Evolutionary conservation across 2,888 invertebrate species (phyloP).

Genomic region (Acanthosoma haemorrhoidale): DNA sequence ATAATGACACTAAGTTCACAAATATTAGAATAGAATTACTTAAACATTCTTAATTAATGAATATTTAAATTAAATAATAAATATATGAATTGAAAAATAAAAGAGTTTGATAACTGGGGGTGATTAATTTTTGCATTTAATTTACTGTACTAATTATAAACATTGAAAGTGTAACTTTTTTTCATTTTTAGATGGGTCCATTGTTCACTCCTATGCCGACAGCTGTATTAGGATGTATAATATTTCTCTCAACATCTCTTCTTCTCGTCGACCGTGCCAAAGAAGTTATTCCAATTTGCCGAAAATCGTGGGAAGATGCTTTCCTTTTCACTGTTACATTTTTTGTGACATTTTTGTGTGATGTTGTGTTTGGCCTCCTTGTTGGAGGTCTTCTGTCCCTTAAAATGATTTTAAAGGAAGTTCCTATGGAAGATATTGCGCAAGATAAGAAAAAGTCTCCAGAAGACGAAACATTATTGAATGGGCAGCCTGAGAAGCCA

Average conservation of each 20-base stretch:
- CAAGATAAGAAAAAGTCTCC: background rate
- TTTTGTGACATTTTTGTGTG: slow-evolving; percentile 19
- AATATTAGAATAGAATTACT: no score
- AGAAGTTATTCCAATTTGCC: slow-evolving; percentile 25
- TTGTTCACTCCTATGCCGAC: slow-evolving; percentile 33
- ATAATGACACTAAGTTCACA: no score
- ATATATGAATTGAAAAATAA: no score
- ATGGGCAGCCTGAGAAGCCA: background rate
- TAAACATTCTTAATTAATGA: no score
- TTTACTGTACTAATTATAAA: no score
- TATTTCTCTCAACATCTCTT: slow-evolving; percentile 31
- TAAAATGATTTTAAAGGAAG: slow-evolving; percentile 30
- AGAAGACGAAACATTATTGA: slow-evolving; percentile 9
- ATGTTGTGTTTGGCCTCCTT: slow-evolving; percentile 33
- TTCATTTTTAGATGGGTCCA: slow-evolving; percentile 33
- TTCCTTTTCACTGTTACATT: slow-evolving; percentile 32
- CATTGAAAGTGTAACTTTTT: no score
- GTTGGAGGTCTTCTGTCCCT: slow-evolving; percentile 32
- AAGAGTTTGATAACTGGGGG: no score
- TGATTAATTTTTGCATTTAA: no score
- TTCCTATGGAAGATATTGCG: slow-evolving; percentile 22
- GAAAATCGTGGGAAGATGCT: slow-evolving; percentile 27
- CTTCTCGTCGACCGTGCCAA: slow-evolving; percentile 27
- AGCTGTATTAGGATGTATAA: slow-evolving; percentile 34
- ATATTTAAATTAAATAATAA: no score